Percentiles rank a stretch among this genome's conserved stretches.
phyloP scores from a whole-genome alignment of 64 coral and sea anemone species.

The Montipora cactus region DNA sequence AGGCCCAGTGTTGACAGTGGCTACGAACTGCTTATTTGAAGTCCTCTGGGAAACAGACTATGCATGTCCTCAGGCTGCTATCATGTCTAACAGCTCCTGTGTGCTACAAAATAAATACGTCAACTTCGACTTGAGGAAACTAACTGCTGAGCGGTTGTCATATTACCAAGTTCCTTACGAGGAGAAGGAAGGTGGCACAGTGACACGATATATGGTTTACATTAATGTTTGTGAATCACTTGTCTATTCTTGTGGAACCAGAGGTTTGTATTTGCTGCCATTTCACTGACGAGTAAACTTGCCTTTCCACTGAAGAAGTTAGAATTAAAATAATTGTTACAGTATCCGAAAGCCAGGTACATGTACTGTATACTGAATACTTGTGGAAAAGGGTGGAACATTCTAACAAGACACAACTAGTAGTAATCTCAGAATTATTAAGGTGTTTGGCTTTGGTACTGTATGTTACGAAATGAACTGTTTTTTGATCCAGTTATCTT shows the following conservation, averaged over 20 bases:
- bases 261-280: background rate
- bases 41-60: constrained; percentile 90
- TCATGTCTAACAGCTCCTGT: constrained; percentile 73
- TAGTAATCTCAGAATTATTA: too few relatives aligned
- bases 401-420: too few relatives aligned
- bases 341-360: too few relatives aligned
- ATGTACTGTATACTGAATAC: too few relatives aligned
- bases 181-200: background rate
- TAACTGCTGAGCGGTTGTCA: constrained; percentile 9
- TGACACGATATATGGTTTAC: constrained; percentile 63
- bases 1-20: constrained; percentile 70
- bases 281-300: too few relatives aligned
- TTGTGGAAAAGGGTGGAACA: too few relatives aligned
- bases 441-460: too few relatives aligned
- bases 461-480: too few relatives aligned
- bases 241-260: background rate
- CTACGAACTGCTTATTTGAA: constrained; percentile 75
- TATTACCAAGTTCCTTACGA: constrained; percentile 55
- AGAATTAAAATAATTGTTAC: background rate
- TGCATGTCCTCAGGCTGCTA: constrained; percentile 74
- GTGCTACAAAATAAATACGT: constrained; percentile 81
- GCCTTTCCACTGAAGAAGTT: too few relatives aligned
- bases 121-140: constrained; percentile 80
- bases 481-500: too few relatives aligned
- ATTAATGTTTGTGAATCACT: constrained; percentile 82